Base-by-base conservation (phyloP, 2,888 invertebrate species). In the Drosophila rubida region DNA sequence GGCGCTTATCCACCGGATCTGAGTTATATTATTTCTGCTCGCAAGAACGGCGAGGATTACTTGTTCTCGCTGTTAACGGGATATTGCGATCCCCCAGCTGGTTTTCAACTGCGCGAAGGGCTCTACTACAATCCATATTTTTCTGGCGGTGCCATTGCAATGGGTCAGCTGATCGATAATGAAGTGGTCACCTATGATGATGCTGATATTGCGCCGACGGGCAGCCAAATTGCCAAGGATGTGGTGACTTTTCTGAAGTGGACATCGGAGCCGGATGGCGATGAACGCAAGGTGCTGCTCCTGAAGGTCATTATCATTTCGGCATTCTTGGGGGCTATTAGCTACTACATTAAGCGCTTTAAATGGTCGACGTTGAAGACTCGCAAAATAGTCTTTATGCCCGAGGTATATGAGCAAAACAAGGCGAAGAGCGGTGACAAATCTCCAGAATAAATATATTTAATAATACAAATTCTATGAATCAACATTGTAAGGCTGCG, bases 41-140 rank as follows among this genome's bases (percentile, higher is more conserved):
- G 99, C 88, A 96, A 99, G 88, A 97, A 98, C 70, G 97, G 96
- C 77, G 99, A 98, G 94, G 97, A 99, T 93, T 99, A 99, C 91
- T 93, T 99, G 51, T 99, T 99, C 93, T 94, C 98, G 0, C 93
- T 99, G 60, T 93, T 99, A 82, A 99, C 99, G 42, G 98, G 99
- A 11, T 99, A 99, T 92, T 94, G 95, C 89, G 99, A 99, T 37
- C 92, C 99, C 6, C 99, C 99, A 4, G 99, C 98, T 54, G 99
- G 99, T 46, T 91, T 98, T 0, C 80, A 91, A 23, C 88, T 99
- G 0, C 94, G 95, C 55, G 99, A 99, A 55, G 99, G 98, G 14
- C 97, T 97, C 91, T 95, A 97, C 92, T 99, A 96, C 93, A 99
- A 99, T 93, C 99, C 99, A 0, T 99, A 99, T 93, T 99, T 99